A percentile compares a stretch with the other conserved stretches of the same genome.
Conservation (phyloP, 1,140 invertebrate genomes). For the Choristoneura fumiferana region DNA sequence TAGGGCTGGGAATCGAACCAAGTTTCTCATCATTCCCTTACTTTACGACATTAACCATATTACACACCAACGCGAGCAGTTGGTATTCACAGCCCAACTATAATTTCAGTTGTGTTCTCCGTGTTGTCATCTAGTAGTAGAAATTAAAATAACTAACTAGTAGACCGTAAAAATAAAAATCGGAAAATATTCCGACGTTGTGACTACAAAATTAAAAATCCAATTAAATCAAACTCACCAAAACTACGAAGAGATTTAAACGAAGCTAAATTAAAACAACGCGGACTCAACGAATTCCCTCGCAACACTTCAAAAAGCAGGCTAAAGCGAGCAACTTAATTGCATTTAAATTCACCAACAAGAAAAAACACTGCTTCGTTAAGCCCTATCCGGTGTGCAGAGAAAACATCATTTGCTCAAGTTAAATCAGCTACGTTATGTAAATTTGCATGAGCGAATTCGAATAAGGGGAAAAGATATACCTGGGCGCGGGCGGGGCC, state of each 20-base stretch:
- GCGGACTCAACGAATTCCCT: constrained; percentile 41
- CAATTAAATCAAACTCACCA: background rate
- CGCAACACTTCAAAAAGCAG: constrained; percentile 44
- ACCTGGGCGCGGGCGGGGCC: constrained; percentile 75
- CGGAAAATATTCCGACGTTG: too few relatives aligned
- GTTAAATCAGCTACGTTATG: constrained; percentile 54
- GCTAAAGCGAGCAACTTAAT: constrained; percentile 44
- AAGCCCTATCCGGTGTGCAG: constrained; percentile 57
- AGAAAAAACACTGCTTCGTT: constrained; percentile 67
- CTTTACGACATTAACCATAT: too few relatives aligned
- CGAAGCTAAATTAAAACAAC: background rate
- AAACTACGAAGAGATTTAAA: constrained; percentile 3
- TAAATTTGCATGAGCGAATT: constrained; percentile 47
- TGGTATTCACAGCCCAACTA: too few relatives aligned
- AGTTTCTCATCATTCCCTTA: too few relatives aligned
- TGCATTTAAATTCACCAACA: constrained; percentile 71
- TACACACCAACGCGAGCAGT: too few relatives aligned
- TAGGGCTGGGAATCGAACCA: too few relatives aligned
- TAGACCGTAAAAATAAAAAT: too few relatives aligned
- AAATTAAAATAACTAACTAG: too few relatives aligned
- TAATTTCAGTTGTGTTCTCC: too few relatives aligned
- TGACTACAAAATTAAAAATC: too few relatives aligned
- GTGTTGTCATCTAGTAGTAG: too few relatives aligned
- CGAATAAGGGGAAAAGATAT: constrained; percentile 34
- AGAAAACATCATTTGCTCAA: constrained; percentile 71